Base-by-base conservation (phyloP, 2,888 invertebrate species). In the Acrocyrtus sp. region DNA sequence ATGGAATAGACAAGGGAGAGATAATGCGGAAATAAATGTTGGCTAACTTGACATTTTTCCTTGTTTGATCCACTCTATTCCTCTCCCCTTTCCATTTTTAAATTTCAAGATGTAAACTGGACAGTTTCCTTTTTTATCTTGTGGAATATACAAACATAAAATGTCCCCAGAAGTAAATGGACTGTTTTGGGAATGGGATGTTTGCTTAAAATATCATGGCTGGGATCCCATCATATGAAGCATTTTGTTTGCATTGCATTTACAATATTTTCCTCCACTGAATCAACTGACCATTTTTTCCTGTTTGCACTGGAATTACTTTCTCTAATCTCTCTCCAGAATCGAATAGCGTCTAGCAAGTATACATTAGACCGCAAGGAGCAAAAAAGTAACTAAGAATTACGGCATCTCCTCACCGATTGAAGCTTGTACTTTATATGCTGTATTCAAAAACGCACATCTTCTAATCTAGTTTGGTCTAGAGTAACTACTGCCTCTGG, bases 1-100 rank as follows among this genome's bases (percentile, higher is more conserved):
- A 10, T 8, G 6, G 47, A 50, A 48, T 21, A 15, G 34, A 45
- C 15, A 26, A 26, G 58, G 45, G 39, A 26, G n/a, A 56, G 56
- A 58, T 68, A 60, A 60, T 68, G 60, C 68, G 66, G 48, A 72
- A 62, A 51, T 62, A 61, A 66, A 67, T 19, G 57, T n/a, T 70
- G 70, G 63, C 62, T 58, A 68, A 34, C 60, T 60, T 47, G 21
- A 12, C 15, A 45, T 10, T 10, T 45, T 45, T 22, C n/a, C 58
- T 27, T 50, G 6, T 34, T 63, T 65, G 19, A 21, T 54, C 41
- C 54, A 43, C 22, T 50, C 39, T 39, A 6, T 6, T 29, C 34
- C 3, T 4, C 53, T 24, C 19, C 1, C 1, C 58, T 26, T 21
- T 22, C 19, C 39, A 12, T 34, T 45, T 58, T n/a, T n/a, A n/a